Evolutionary conservation across 2,113 vertebrate genomes (phyloP), one percentile per base, ranked within the genome.

Genomic region (Albula goreensis): DNA sequence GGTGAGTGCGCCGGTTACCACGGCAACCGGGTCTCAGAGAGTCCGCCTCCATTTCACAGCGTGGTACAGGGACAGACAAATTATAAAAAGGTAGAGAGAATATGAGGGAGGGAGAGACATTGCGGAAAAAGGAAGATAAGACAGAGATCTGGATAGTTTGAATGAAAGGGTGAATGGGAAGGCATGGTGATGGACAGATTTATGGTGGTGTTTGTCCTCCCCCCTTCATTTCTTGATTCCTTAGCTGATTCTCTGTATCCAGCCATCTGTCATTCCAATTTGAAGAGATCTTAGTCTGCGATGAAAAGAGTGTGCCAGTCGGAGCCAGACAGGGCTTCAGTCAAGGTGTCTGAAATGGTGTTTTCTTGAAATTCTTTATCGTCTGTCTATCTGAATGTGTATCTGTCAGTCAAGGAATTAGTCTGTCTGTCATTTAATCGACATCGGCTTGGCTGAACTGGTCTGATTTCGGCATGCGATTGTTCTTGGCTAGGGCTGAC

Each of bases 1-100:
- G 94, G 94, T 94, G 94, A 93, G 92, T 93, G 93, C 93, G 92
- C 91, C 92, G 92, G 94, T 94, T 95, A 90, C 93, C 93, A 93
- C 90, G 92, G 94, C 93, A 94, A 95, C 93, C 88, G 89, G 93
- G 93, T 94, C 93, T 92, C 93, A 93, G 91, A 92, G 93, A 92
- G 92, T 88, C 86, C 90, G 92, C 89, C 90, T 80, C 41, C 77
- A 89, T 86, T 87, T 86, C 86, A 90, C 90, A 86, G 91, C 90
- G 90, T 90, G 88, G 91, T 89, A 93, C 90, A 93, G 88, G 89
- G 91, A 88, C 90, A 91, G 91, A 79, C 78, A 79, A 79, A 79
- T 49, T 12, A 49, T 49, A 49, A 12, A 79, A 17, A 78, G 11
- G 77, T 78, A 78, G 78, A 50, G 41, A 50, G 78, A 79, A 49